These are phyloP conservation scores for Athene noctua DNA, from an alignment of 2,113 vertebrate species.

Conservation along the genomic window DNA sequence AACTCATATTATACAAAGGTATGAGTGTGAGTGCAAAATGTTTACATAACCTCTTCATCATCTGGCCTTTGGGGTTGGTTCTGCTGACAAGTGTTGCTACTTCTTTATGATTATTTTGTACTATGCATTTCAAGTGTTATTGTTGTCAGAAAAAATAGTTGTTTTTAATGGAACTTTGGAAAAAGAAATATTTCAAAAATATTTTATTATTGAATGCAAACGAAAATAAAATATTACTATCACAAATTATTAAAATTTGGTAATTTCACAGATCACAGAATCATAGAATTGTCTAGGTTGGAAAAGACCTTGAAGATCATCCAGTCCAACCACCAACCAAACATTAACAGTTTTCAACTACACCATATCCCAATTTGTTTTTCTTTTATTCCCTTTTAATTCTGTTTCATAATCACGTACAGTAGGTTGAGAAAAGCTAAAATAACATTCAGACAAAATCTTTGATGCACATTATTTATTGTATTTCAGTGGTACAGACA, in stretches of 20 bases:
- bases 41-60: slow-evolving; percentile 49
- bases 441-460: not conserved
- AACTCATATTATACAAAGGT: slow-evolving; percentile 12
- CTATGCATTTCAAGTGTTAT: not conserved
- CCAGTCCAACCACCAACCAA: no score
- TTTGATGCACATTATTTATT: not conserved
- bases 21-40: not conserved
- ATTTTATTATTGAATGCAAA: not conserved
- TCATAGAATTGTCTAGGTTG: no score
- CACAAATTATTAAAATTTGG: not conserved
- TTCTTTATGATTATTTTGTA: slow-evolving; percentile 24
- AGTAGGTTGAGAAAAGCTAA: not conserved
- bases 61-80: not conserved
- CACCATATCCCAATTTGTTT: not conserved
- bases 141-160: not conserved
- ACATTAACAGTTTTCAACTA: no score
- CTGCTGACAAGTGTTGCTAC: slow-evolving; percentile 5
- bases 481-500: not conserved
- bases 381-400: not conserved
- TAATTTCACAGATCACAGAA: not conserved
- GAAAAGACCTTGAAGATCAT: no score
- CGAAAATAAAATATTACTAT: not conserved
- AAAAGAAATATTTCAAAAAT: not conserved
- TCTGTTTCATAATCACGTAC: not conserved
- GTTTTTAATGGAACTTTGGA: not conserved